These are phyloP conservation scores for Hydrocynus forskahlii DNA, from an alignment of 2,797 vertebrate species.

Conservation along the genomic window DNA sequence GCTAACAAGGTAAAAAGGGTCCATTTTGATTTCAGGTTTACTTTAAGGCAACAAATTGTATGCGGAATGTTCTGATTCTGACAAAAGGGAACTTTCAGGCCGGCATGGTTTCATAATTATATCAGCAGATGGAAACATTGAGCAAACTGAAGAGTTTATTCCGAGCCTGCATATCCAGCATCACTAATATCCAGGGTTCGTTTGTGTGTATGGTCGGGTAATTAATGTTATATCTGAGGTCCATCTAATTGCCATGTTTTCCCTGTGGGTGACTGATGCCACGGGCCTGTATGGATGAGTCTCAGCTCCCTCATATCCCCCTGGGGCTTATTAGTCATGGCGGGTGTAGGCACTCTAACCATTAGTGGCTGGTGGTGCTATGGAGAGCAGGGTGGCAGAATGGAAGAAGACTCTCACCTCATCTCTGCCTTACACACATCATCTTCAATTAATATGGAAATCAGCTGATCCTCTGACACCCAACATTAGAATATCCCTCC, in stretches of 20 bases:
- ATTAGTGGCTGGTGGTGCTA: slow-evolving; percentile 65
- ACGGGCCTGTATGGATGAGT: slow-evolving; percentile 68
- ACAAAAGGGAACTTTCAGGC: too few relatives aligned
- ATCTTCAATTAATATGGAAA: slow-evolving; percentile 67
- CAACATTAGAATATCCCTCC: slow-evolving; percentile 55
- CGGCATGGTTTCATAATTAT: neutral
- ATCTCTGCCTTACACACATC: slow-evolving; percentile 51
- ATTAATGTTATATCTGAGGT: slow-evolving; percentile 56
- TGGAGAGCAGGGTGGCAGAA: slow-evolving; percentile 71
- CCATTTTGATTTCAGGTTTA: neutral
- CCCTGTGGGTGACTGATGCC: slow-evolving; percentile 64
- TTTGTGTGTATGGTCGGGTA: slow-evolving; percentile 28
- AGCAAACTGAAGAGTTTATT: neutral
- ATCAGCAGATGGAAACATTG: neutral
- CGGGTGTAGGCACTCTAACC: slow-evolving; percentile 70
- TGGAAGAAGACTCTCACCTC: slow-evolving; percentile 55
- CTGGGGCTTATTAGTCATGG: slow-evolving; percentile 73
- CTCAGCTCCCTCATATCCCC: slow-evolving; percentile 55
- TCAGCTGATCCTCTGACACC: slow-evolving; percentile 61
- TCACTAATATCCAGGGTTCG: slow-evolving; percentile 3
- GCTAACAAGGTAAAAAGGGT: neutral
- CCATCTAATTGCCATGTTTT: slow-evolving; percentile 65
- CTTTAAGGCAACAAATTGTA: neutral
- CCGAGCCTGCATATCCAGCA: neutral
- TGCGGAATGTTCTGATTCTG: neutral